These are phyloP conservation scores for Anas flavirostris DNA, from an alignment of 2,797 vertebrate genomes.

Conservation along the genomic window DNA sequence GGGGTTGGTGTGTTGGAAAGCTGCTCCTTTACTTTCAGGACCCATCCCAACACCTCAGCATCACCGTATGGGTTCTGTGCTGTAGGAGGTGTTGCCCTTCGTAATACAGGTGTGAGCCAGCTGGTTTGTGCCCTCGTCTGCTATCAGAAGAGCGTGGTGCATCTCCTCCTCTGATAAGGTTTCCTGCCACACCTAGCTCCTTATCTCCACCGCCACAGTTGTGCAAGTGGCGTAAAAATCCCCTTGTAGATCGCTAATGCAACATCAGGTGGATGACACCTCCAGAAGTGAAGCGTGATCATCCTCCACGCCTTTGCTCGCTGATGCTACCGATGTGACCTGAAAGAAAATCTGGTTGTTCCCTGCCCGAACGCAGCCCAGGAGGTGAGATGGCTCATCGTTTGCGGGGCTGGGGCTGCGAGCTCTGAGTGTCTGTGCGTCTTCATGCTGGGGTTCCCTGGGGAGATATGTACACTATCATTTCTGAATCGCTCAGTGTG, in stretches of 20 bases:
- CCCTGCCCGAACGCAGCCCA: background rate
- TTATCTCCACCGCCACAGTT: background rate
- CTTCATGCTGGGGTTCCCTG: conserved; percentile 13
- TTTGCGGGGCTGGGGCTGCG: background rate
- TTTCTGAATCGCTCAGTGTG: conserved; percentile 61
- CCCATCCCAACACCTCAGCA: background rate
- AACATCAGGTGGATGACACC: background rate
- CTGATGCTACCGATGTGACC: background rate
- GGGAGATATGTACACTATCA: conserved; percentile 40
- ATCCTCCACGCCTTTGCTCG: background rate
- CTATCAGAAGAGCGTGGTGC: background rate
- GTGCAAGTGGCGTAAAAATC: background rate
- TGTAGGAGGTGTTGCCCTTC: background rate
- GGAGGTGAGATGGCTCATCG: background rate
- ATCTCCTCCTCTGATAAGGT: background rate
- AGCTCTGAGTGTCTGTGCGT: background rate
- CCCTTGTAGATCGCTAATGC: background rate
- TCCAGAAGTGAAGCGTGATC: background rate
- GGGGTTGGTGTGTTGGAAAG: background rate
- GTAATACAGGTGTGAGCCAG: background rate
- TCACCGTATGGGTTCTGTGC: background rate
- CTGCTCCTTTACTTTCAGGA: background rate
- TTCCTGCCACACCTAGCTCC: background rate
- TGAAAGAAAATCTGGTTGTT: conserved; percentile 21
- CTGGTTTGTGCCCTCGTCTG: background rate